These are phyloP conservation scores for Ictalurus furcatus DNA, from an alignment of 2,113 vertebrate genomes.

Conservation along the genomic window DNA sequence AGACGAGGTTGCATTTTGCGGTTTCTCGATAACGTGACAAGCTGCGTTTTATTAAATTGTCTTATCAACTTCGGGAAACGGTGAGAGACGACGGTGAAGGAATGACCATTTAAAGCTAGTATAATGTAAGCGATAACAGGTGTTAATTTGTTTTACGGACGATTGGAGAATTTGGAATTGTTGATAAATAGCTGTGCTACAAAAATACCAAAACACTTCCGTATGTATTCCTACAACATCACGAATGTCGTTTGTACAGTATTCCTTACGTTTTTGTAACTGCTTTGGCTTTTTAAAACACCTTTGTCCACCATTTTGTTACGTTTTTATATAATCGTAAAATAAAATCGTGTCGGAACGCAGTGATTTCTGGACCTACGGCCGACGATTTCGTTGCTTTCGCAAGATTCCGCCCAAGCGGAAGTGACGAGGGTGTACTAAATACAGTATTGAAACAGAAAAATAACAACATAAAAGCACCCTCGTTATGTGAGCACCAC, in stretches of 20 bases:
- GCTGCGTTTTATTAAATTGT: not conserved
- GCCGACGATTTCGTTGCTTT: not conserved
- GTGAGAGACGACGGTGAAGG: not conserved
- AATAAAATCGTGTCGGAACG: not conserved
- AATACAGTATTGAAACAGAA: not conserved
- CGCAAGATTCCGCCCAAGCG: not conserved
- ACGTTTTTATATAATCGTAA: not conserved
- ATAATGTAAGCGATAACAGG: not conserved
- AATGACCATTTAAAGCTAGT: not conserved
- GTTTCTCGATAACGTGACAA: not conserved
- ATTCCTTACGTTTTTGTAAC: not conserved
- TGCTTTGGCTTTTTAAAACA: not conserved
- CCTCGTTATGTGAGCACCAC: constrained; percentile 1
- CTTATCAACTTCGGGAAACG: no score
- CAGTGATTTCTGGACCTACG: not conserved
- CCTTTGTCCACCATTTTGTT: not conserved
- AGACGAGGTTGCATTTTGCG: not conserved
- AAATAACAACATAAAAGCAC: not conserved
- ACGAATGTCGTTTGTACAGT: not conserved
- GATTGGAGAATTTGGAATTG: not conserved
- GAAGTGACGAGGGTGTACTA: not conserved
- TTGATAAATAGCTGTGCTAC: not conserved
- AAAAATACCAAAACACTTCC: not conserved
- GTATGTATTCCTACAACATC: not conserved
- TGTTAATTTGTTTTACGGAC: no score